Base-by-base conservation (phyloP, 2,113 vertebrate species). In the Xyrauchen texanus region DNA sequence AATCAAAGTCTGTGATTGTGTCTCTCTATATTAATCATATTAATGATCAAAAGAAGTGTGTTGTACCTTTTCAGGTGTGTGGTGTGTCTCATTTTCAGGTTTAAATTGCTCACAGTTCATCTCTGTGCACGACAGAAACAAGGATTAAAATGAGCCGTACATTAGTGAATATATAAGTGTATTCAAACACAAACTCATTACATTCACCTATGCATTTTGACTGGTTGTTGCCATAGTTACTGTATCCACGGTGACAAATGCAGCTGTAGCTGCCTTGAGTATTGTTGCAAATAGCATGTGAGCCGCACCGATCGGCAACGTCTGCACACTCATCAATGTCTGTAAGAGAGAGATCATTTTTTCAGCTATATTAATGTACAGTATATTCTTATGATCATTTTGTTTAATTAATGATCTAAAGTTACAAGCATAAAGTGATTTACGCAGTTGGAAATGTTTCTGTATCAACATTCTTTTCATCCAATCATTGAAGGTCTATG, bases 121-220 rank as follows among this genome's bases (percentile, higher is more conserved):
- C 52, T 87, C 92, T 93, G 73, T 4, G 0, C 73, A 65, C 47
- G 65, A 53, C 8, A 51, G 52, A 9, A 65, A 49, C 52, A 44
- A 5, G 10, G 44, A 34, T 68, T 6, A 21, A 11, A 12, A 13
- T 57, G 53, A 13, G 53, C 6, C 7, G 10, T 8, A 49, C 47
- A 49, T 49, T 49, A 49, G 47, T 57, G 13, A 57, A 57, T n/a
- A 57, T 5, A 55, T 10, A 10, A 13, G 12, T 55, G 53, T 12
- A 68, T 68, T 46, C 4, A 7, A 49, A 51, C 55, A 13, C 5
- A 13, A 3, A 68, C 4, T 8, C 42, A 34, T 0, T 7, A 60
- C 10, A 87, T 86, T 87, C 70, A 93, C 93, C 58, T 81, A 86
- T 86, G 70, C 93, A 94, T 10, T 63, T 84, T 4, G 80, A 88